Conservation (phyloP, 2,888 invertebrate genomes). For the Drosophila glabriapex region DNA sequence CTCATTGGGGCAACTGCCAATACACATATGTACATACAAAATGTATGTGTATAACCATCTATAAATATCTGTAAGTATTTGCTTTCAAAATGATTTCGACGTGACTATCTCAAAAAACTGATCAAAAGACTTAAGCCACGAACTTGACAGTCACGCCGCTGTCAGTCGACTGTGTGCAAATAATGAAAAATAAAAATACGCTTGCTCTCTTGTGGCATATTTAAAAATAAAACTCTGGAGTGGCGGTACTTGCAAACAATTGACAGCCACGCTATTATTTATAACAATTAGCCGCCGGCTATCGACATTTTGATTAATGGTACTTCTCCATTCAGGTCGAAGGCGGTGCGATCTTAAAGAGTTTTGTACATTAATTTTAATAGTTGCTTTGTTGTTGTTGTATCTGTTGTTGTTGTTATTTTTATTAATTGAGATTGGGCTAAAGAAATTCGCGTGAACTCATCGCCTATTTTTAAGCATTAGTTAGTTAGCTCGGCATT, state of each 20-base stretch:
- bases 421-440: conserved; percentile 36
- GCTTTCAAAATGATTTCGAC: conserved; percentile 36
- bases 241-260: conserved; percentile 46
- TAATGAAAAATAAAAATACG: conserved; percentile 22
- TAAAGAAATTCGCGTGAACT: conserved; percentile 61
- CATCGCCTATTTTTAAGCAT: conserved; percentile 73
- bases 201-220: conserved; percentile 41
- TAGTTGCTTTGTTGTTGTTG: background rate
- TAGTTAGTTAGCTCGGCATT: conserved; percentile 36
- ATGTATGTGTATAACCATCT: background rate
- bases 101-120: conserved; percentile 27
- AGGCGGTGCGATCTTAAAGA: conserved; percentile 43
- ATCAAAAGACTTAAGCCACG: conserved; percentile 62
- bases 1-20: conserved; percentile 9
- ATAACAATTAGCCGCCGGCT: conserved; percentile 62
- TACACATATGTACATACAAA: background rate
- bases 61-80: conserved; percentile 39
- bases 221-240: conserved; percentile 52
- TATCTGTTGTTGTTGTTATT: background rate
- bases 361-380: conserved; percentile 30
- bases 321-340: conserved; percentile 49
- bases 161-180: background rate
- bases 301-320: conserved; percentile 70
- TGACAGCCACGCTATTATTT: conserved; percentile 57
- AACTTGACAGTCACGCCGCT: conserved; percentile 66